phyloP scores from a whole-genome alignment of 92 coral and sea anemone genomes.

The Heliopora coerulea region DNA sequence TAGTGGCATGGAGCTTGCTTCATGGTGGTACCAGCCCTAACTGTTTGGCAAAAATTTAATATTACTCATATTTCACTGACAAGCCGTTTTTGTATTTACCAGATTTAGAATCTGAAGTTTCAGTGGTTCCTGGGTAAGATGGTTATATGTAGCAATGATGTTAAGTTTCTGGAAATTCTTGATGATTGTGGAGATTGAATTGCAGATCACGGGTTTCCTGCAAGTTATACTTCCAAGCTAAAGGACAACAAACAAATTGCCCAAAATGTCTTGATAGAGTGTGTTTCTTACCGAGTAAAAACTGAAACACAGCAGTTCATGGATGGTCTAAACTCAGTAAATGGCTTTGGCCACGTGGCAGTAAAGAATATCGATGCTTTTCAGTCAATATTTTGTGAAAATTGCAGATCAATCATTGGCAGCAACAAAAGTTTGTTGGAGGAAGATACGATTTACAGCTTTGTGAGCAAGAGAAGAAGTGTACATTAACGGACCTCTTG shows the following conservation, averaged over 20 bases:
- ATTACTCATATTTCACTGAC: not conserved
- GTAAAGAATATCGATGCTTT: conserved; percentile 25
- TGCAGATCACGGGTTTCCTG: conserved; percentile 4
- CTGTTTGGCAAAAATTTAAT: conserved; percentile 9
- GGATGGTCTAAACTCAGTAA: conserved; percentile 29
- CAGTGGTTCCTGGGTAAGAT: not conserved
- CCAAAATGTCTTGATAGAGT: not conserved
- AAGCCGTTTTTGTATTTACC: not conserved
- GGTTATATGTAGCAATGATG: not conserved
- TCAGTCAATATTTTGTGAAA: conserved; percentile 31
- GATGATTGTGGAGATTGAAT: not conserved
- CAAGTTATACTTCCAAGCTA: not conserved
- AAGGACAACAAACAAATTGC: not conserved
- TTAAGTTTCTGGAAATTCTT: not conserved
- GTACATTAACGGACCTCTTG: conserved; percentile 20
- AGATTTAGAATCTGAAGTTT: not conserved
- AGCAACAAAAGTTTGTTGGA: conserved; percentile 38
- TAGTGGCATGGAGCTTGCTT: conserved; percentile 36
- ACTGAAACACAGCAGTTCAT: conserved; percentile 39
- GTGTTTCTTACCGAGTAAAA: not conserved
- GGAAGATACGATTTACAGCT: conserved; percentile 41
- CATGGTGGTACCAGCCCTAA: conserved; percentile 40
- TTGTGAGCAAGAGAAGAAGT: conserved; percentile 13
- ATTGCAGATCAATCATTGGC: conserved; percentile 23
- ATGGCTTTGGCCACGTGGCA: conserved; percentile 20